A percentile compares a stretch with the other conserved stretches of the same genome.
Conservation (phyloP, 1,140 invertebrate species). For the Catajapyx aquilonaris region DNA sequence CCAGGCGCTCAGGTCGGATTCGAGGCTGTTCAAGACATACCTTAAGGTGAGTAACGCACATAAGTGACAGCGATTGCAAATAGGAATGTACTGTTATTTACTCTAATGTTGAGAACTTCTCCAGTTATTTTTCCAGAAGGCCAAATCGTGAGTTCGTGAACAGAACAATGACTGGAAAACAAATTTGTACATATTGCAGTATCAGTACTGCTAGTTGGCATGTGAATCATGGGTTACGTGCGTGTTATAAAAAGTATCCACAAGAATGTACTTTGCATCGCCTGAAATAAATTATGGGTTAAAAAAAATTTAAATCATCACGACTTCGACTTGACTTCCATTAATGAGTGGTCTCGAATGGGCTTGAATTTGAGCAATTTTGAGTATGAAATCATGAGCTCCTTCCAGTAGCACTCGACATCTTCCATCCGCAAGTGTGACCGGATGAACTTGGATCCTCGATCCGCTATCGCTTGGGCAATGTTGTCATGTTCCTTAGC, state of each 20-base stretch:
- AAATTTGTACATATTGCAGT: no score
- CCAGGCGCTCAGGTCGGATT: conserved; percentile 22
- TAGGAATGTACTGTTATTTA: neutral
- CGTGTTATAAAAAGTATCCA: no score
- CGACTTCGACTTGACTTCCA: no score
- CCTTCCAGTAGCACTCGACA: conserved; percentile 71
- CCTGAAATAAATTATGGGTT: no score
- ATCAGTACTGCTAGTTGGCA: no score
- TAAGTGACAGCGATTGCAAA: neutral
- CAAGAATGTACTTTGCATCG: no score
- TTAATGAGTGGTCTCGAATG: no score
- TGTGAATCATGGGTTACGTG: no score
- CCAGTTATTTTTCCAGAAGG: neutral
- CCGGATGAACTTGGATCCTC: conserved; percentile 61
- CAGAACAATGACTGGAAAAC: no score
- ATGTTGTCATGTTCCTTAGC: conserved; percentile 51
- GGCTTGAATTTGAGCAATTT: conserved; percentile 55
- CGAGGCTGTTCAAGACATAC: conserved; percentile 27
- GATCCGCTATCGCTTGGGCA: conserved; percentile 56
- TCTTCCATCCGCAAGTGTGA: conserved; percentile 64
- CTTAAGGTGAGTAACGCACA: conserved; percentile 23
- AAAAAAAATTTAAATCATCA: no score
- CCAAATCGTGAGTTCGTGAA: neutral
- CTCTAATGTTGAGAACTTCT: neutral
- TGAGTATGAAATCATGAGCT: conserved; percentile 51